Conservation (phyloP, 2,888 invertebrate species). For the Diplolepis rosae region DNA sequence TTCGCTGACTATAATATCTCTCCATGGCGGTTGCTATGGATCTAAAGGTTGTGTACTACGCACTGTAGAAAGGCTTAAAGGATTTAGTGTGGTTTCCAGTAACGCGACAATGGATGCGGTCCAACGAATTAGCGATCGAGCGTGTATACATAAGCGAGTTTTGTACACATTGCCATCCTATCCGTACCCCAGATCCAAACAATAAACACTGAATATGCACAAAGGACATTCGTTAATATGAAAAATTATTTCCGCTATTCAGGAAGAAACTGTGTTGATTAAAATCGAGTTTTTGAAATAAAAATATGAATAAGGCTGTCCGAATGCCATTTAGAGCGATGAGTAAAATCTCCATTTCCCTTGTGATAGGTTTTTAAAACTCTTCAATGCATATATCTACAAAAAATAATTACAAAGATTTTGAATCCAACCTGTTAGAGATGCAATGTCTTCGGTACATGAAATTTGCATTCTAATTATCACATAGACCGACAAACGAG, state of each 20-base stretch:
- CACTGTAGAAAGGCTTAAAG: conserved; percentile 42
- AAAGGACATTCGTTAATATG: not conserved
- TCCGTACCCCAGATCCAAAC: conserved; percentile 13
- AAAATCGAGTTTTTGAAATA: not conserved
- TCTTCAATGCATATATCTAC: not conserved
- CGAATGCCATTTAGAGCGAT: too few species aligned
- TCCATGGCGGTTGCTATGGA: conserved; percentile 24
- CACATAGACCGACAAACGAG: conserved; percentile 41
- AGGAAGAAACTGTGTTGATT: not conserved
- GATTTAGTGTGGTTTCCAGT: conserved; percentile 47
- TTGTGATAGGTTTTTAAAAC: too few species aligned
- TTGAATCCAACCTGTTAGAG: not conserved
- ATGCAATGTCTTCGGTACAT: not conserved
- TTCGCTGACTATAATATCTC: conserved; percentile 28
- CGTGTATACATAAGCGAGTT: conserved; percentile 38
- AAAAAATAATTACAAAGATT: not conserved
- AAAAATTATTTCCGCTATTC: not conserved
- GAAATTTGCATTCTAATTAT: conserved; percentile 47
- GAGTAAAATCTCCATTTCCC: too few species aligned
- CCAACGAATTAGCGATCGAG: conserved; percentile 48
- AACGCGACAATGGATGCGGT: conserved; percentile 46
- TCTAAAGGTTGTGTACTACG: conserved; percentile 38
- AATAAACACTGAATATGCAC: not conserved
- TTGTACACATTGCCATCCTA: conserved; percentile 1
- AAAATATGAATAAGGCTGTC: not conserved